Percentiles rank a stretch among this genome's conserved stretches.
Conservation (phyloP, 1,140 invertebrate genomes). For the Trichogramma pretiosum region DNA sequence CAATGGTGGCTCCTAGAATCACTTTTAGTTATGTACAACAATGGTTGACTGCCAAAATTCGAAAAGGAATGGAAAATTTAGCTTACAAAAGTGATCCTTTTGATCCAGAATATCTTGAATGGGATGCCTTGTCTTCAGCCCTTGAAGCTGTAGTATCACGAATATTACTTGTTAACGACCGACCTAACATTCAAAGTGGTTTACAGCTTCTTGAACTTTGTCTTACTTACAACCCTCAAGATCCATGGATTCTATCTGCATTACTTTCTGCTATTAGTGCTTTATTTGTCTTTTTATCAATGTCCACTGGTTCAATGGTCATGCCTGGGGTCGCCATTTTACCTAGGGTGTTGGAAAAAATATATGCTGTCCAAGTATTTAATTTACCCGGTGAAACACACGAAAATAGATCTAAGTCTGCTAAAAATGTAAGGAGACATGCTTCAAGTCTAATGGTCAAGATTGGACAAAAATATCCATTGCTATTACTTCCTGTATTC, state of each 20-base stretch:
- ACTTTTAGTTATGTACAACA: slow-evolving; percentile 73
- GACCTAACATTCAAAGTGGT: slow-evolving; percentile 60
- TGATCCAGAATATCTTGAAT: slow-evolving; percentile 68
- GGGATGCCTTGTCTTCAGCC: slow-evolving; percentile 70
- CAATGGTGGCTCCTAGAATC: slow-evolving; percentile 68
- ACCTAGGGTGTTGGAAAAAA: slow-evolving; percentile 74
- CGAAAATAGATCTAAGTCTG: slow-evolving; percentile 56
- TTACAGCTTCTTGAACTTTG: slow-evolving; percentile 67
- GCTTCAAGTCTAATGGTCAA: slow-evolving; percentile 84
- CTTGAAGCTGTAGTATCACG: slow-evolving; percentile 74
- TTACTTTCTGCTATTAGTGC: slow-evolving; percentile 82
- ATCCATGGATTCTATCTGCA: slow-evolving; percentile 70
- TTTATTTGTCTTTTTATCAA: slow-evolving; percentile 80
- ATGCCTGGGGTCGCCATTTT: slow-evolving; percentile 63
- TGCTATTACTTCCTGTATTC: slow-evolving; percentile 77
- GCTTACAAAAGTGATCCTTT: slow-evolving; percentile 39
- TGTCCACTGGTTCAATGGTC: slow-evolving; percentile 69
- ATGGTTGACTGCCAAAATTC: slow-evolving; percentile 64
- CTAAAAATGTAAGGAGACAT: slow-evolving; percentile 79
- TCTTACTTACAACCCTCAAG: slow-evolving; percentile 62
- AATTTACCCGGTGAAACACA: slow-evolving; percentile 51
- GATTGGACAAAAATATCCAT: slow-evolving; percentile 75
- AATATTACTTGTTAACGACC: slow-evolving; percentile 54
- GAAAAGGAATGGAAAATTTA: slow-evolving; percentile 43
- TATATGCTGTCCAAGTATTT: slow-evolving; percentile 73